Base-by-base conservation (phyloP, 2,888 invertebrate genomes). In the Choristoneura rosaceana region DNA sequence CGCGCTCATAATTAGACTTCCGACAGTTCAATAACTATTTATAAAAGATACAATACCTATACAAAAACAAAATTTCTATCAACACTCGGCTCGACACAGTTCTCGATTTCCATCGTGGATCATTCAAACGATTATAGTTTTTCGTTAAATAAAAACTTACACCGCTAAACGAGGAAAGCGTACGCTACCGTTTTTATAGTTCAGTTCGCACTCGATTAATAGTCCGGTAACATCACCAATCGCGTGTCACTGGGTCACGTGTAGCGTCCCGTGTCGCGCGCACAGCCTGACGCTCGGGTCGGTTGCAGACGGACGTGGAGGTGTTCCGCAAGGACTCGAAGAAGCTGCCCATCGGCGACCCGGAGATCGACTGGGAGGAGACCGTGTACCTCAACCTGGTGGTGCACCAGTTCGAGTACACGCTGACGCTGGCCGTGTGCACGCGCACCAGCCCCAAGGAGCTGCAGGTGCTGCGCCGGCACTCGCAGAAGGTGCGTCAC, bases 351-450 rank as follows among this genome's bases (percentile, higher is more conserved):
- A 97, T 99, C 84, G 98, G 98, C 74, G 99, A 99, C 94, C 97
- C 98, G 59, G 98, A 98, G 86, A 97, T 99, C 82, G 99, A 99
- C 93, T 99, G 99, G 99, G 99, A 99, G 93, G 99, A 99, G 95
- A 99, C 99, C 73, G 99, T 99, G 77, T 99, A 99, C 94, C 95
- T 99, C 79, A 99, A 99, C 95, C 96, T 99, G 90, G 97, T 99
- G 82, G 97, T 99, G 87, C 99, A 99, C 93, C 99, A 99, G 95
- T 98, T 99, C 93, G 99, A 99, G 90, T 99, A 99, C 93, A 99
- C 98, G 74, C 95, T 99, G 75, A 99, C 99, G 60, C 95, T 99
- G 90, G 99, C 99, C 78, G 98, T 99, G 84, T 99, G 99, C 94
- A 99, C 99, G 76, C 96, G 99, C 86, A 99, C 99, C 78, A 98